A percentile compares a stretch with the other conserved stretches of the same genome.
These are phyloP conservation scores for Nylanderia fulva DNA, from an alignment of 1,140 invertebrate genomes.

Conservation along the genomic window DNA sequence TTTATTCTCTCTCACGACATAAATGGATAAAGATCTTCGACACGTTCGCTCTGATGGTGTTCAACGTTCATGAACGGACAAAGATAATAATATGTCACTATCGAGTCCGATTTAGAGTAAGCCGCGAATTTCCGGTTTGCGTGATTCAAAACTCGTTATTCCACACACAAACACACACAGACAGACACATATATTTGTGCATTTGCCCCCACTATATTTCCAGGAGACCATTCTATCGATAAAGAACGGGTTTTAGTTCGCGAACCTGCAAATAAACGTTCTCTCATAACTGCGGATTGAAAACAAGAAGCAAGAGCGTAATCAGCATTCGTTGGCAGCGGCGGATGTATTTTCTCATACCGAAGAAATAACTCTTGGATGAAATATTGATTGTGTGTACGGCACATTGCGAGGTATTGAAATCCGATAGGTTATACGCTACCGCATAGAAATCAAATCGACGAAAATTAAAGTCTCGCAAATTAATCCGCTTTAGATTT, in stretches of 20 bases:
- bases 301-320: slow-evolving; percentile 39
- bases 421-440: slow-evolving; percentile 7
- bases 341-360: neutral
- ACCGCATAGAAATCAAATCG: neutral
- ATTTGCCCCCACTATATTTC: neutral
- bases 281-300: slow-evolving; percentile 11
- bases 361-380: slow-evolving; percentile 30
- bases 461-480: neutral
- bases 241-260: neutral
- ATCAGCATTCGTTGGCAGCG: slow-evolving; percentile 16
- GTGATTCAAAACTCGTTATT: slow-evolving; percentile 44
- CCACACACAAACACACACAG: neutral
- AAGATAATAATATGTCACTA: neutral
- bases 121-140: neutral
- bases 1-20: neutral
- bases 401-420: slow-evolving; percentile 4
- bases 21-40: neutral
- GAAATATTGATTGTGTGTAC: neutral
- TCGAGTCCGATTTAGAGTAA: neutral
- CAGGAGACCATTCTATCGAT: neutral
- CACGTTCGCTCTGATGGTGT: neutral
- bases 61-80: neutral
- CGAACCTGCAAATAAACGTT: slow-evolving; percentile 20
- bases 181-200: neutral
- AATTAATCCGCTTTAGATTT: neutral